Evolutionary conservation across 2,797 vertebrate genomes (phyloP), one percentile per base, ranked within the genome.

Genomic region (Bovichtus diacanthus): DNA sequence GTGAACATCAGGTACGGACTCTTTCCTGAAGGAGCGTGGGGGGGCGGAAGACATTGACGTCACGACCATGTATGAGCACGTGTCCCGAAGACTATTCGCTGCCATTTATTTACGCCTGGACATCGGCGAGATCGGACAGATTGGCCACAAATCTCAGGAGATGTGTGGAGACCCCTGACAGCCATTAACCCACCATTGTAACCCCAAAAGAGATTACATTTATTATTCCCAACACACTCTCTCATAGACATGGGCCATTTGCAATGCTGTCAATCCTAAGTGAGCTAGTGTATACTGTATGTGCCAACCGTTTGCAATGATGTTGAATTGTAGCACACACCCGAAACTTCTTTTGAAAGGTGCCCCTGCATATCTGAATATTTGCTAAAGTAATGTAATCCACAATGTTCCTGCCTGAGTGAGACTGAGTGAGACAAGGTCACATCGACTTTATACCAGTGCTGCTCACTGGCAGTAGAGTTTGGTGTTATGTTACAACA

Each of bases 1-100:
- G 98, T 99, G 90, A 99, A 99, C 92, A 99, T 96, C 60, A 99
- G 94, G 83, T 97, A 98, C 0, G 98, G 97, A 80, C 96, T 99
- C 87, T 96, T 97, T 79, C 98, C 98, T 96, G 76, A 55, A 4
- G 73, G 38, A 72, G n/a, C 9, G 21, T 41, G 5, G n/a, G n/a
- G n/a, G n/a, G n/a, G n/a, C n/a, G n/a, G 27, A 70, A 51, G 25
- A 70, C 49, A 56, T 55, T 69, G 2, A 15, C 21, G 31, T 47
- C 16, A 74, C 4, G 1, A 38, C 54, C 18, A 19, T 21, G 16
- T 25, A 13, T 0, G 6, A 43, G 29, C 6, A 44, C 0, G 1
- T 54, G 23, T 21, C 43, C 2, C 25, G 19, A 51, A 39, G 9
- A 49, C 67, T 29, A 23, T 31, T 44, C 29, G 34, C 2, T 12